Percentiles rank a stretch among this genome's conserved stretches.
These are phyloP conservation scores for Meda fulgida DNA, from an alignment of 2,797 vertebrate species.

Conservation along the genomic window DNA sequence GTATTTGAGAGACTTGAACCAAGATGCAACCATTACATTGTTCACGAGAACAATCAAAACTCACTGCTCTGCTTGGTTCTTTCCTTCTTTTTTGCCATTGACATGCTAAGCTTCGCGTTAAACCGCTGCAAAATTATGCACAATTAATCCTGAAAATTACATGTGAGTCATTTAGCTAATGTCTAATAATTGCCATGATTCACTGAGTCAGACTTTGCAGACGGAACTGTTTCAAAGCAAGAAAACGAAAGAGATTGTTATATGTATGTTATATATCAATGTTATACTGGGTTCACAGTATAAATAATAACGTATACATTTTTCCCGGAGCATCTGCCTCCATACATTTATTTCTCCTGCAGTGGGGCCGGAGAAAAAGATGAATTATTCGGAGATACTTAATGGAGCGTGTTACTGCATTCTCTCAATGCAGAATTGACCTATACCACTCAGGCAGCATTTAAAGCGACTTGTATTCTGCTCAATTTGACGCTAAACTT, in stretches of 20 bases:
- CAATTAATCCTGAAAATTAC: constrained; percentile 37
- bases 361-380: constrained; percentile 1
- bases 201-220: constrained; percentile 15
- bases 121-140: background rate
- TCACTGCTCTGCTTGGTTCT: background rate
- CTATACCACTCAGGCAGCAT: background rate
- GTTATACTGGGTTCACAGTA: background rate
- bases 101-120: constrained; percentile 13
- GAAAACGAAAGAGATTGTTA: background rate
- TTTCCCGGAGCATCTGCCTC: background rate
- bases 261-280: no score
- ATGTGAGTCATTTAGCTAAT: constrained; percentile 19
- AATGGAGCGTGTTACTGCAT: constrained; percentile 14
- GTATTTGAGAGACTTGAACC: background rate
- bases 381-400: constrained; percentile 16
- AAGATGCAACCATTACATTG: constrained; percentile 22
- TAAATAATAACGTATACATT: background rate
- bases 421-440: background rate
- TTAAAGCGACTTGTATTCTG: constrained; percentile 13
- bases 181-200: background rate
- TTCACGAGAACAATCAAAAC: background rate
- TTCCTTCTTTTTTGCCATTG: background rate
- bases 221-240: background rate
- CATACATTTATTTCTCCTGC: constrained; percentile 15
- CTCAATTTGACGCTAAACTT: constrained; percentile 11